phyloP scores from a whole-genome alignment of 2,888 invertebrate species.

The Drosophila antonietae region DNA sequence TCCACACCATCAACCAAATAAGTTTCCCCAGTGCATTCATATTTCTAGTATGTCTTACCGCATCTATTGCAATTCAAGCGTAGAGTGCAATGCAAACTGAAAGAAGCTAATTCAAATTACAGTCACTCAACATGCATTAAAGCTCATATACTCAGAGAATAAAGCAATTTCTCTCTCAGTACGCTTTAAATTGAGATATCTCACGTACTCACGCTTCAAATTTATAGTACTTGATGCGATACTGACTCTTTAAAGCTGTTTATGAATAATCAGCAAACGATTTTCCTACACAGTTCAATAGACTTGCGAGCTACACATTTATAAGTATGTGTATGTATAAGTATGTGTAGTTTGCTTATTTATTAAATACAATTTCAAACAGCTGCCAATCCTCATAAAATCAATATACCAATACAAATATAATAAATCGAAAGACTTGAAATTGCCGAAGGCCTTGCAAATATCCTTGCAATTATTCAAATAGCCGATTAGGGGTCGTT shows the following conservation, averaged over 20 bases:
- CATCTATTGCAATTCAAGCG: constrained; percentile 8
- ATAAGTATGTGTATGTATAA: no score
- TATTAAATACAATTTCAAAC: background rate
- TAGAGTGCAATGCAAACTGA: constrained; percentile 34
- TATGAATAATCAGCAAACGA: background rate
- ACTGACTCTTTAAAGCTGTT: background rate
- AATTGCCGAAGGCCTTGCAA: constrained; percentile 1
- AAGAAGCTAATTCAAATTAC: constrained; percentile 1
- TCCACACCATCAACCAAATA: constrained; percentile 29
- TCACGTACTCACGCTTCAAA: background rate
- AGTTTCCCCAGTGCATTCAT: constrained; percentile 45
- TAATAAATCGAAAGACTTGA: background rate
- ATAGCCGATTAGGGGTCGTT: constrained; percentile 24
- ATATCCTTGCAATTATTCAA: constrained; percentile 26
- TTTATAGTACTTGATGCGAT: background rate
- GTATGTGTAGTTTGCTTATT: background rate
- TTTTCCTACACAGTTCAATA: background rate
- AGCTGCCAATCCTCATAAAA: background rate
- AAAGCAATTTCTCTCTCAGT: background rate
- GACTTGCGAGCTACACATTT: background rate
- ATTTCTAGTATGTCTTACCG: constrained; percentile 14
- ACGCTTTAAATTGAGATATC: background rate
- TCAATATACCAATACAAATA: constrained; percentile 10
- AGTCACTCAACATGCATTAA: background rate
- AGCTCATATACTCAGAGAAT: constrained; percentile 1